Evolutionary conservation across 1,140 invertebrate genomes (phyloP).

Genomic region (Caenorhabditis remanei): DNA sequence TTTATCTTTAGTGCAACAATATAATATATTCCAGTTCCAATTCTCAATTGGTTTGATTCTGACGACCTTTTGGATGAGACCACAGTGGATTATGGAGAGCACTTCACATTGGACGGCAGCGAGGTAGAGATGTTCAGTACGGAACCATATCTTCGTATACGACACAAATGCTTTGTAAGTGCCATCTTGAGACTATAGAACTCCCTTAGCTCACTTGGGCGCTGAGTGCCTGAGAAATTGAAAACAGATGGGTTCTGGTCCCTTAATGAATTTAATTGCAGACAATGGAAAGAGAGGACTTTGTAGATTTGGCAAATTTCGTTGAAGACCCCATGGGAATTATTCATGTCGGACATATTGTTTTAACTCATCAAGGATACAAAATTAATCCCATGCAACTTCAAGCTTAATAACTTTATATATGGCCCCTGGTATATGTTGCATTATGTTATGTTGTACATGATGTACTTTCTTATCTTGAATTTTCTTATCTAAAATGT

Average conservation of each 20-base stretch:
- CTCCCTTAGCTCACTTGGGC: too few relatives aligned
- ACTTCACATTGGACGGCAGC: constrained; percentile 45
- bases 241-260: not conserved
- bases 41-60: constrained; percentile 28
- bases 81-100: constrained; percentile 36
- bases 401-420: not conserved
- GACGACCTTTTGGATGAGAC: constrained; percentile 28
- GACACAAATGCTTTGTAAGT: constrained; percentile 39
- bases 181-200: not conserved
- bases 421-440: not conserved
- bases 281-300: not conserved
- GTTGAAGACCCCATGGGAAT: not conserved
- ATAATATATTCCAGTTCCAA: not conserved
- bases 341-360: constrained; percentile 36
- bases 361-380: not conserved
- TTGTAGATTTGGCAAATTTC: constrained; percentile 11
- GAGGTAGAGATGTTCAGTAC: constrained; percentile 30
- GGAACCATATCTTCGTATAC: constrained; percentile 18
- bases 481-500: not conserved
- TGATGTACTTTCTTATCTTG: not conserved
- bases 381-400: not conserved
- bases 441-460: too few relatives aligned
- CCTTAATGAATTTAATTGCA: not conserved
- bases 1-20: not conserved
- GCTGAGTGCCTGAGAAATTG: not conserved